Base-by-base conservation (phyloP, 2,113 vertebrate genomes). In the Tyrannus savana region DNA sequence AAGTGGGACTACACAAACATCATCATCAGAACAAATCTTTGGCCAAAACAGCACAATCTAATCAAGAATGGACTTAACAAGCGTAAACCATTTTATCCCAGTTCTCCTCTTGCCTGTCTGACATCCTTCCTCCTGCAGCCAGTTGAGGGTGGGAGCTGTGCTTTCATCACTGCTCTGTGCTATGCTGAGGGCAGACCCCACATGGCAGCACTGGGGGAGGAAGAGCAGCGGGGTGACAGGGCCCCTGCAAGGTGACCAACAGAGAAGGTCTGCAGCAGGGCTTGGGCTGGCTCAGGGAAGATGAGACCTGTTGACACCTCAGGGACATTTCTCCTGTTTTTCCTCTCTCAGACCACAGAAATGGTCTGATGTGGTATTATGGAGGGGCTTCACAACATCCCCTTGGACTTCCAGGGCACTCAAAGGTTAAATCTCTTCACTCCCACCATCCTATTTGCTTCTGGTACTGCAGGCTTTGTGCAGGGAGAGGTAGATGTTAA, bases 211-310 rank as follows among this genome's bases (percentile, higher is more conserved):
- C 39, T 31, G 62, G 25, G 80, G 24, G 47, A 46, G 35, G 33
- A 39, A 8, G n/a, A 46, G 35, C 41, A 9, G 33, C 33, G 10
- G 58, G 46, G 3, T 18, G 67, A 35, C 21, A 13, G 59, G 24
- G 25, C 71, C 11, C 39, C 8, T 9, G n/a, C 22, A 1, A 0
- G 30, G 25, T 66, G 68, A 13, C 42, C 52, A 50, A 0, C 1
- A 21, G n/a, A 37, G 42, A 25, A 13, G 33, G 39, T 52, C 49
- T 62, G 69, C 47, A 53, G 37, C 6, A 62, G 44, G 39, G 42
- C 31, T 84, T 3, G 2, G 64, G 42, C 52, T 58, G 56, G 3
- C n/a, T 58, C 42, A 12, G 30, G 44, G 31, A 62, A 31, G 49
- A 30, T 67, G 47, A 77, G 28, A 47, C 6, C 12, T 4, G 0